phyloP scores from a whole-genome alignment of 2,797 vertebrate genomes.

The Cetoscarus ocellatus region DNA sequence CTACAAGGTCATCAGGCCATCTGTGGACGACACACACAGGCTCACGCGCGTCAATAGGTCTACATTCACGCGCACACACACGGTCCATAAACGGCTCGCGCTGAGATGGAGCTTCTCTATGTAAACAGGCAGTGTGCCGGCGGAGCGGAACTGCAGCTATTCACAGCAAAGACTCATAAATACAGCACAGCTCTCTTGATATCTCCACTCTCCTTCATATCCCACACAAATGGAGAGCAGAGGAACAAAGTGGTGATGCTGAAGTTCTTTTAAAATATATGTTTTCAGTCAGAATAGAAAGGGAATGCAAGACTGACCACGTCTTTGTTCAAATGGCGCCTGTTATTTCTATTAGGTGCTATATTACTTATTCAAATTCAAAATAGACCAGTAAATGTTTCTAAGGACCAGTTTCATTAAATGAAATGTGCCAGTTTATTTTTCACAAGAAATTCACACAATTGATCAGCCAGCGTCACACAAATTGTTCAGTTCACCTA shows the following conservation, averaged over 20 bases:
- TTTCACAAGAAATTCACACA: no score
- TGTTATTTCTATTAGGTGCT: no score
- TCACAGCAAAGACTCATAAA: slow-evolving; percentile 97
- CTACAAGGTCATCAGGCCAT: slow-evolving; percentile 60
- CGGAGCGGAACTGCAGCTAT: slow-evolving; percentile 94
- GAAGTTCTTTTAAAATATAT: slow-evolving; percentile 8
- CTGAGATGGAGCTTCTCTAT: slow-evolving; percentile 92
- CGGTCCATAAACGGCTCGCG: slow-evolving; percentile 86
- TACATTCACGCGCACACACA: slow-evolving; percentile 1
- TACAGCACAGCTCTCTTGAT: slow-evolving; percentile 90
- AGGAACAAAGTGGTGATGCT: not conserved
- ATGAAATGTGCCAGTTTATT: no score
- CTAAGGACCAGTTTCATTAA: no score
- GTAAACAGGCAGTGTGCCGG: slow-evolving; percentile 94
- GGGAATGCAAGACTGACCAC: no score
- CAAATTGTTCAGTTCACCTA: no score
- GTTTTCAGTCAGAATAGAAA: not conserved
- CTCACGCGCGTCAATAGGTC: not conserved
- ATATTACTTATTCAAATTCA: no score
- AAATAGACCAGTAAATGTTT: no score
- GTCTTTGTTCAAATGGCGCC: no score
- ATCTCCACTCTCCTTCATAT: slow-evolving; percentile 92
- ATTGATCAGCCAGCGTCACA: no score
- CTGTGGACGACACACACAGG: slow-evolving; percentile 6
- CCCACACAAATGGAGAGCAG: slow-evolving; percentile 39